These are phyloP conservation scores for Ictalurus punctatus DNA, from an alignment of 2,113 vertebrate genomes.

Conservation along the genomic window DNA sequence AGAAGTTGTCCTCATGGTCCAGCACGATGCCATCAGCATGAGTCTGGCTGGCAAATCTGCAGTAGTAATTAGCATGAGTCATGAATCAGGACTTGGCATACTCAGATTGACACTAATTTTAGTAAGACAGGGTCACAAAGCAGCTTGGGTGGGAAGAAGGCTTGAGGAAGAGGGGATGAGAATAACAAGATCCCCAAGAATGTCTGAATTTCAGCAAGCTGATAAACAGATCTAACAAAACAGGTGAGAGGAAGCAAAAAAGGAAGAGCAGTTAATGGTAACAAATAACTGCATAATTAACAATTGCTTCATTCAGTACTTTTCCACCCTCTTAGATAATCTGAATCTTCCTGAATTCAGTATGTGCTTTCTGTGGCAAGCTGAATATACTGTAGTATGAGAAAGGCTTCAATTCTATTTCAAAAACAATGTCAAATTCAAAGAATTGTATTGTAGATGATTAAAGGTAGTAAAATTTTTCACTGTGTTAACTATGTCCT, in stretches of 20 bases:
- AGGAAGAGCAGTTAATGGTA: background rate
- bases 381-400: background rate
- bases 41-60: conserved; percentile 84
- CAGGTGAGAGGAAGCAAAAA: conserved; percentile 39
- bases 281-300: background rate
- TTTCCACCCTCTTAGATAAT: background rate
- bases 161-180: background rate
- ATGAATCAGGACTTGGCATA: conserved; percentile 18
- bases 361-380: background rate
- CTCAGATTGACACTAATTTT: conserved; percentile 17
- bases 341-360: background rate
- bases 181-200: background rate
- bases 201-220: background rate
- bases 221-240: background rate
- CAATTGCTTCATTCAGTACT: background rate
- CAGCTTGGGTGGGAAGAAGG: background rate
- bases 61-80: conserved; percentile 61
- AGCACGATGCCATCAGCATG: conserved; percentile 81
- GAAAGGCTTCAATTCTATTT: background rate
- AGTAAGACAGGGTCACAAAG: background rate
- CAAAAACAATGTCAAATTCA: background rate
- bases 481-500: background rate
- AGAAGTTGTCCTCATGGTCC: conserved; percentile 91
- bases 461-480: background rate
- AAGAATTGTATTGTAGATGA: background rate